Base-by-base conservation (phyloP, 2,113 vertebrate genomes). In the Pseudolaguvia tuberculata region DNA sequence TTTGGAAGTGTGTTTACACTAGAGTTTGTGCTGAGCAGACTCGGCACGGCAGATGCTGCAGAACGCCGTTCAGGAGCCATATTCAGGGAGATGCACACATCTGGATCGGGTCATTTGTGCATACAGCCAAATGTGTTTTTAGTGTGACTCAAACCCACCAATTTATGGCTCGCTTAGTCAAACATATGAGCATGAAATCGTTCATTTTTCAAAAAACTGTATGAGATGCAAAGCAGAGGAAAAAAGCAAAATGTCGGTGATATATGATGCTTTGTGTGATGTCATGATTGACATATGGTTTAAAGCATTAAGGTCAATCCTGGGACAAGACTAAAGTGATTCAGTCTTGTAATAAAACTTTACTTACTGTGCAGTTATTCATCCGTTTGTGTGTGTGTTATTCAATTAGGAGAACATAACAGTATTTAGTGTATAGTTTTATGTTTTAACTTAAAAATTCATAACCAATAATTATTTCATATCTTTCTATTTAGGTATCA, bases 81-180 rank as follows among this genome's bases (percentile, higher is more conserved):
- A 74, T 73, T 70, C 77, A 70, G 68, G 68, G 68, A 57, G 63
- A 66, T 35, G 13, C 20, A 31, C 74, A 82, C 80, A 82, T 82
- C 81, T 82, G 81, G 78, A 78, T 39, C 78, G 17, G 72, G 78
- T 77, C 78, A 71, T 56, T 55, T 39, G 29, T 53, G 57, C 67
- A 39, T 67, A 65, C 86, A 92, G 91, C 92, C 85, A 39, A 15
- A 69, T 83, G 83, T 68, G 77, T 81, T 85, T 86, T 85, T 76
- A 83, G 58, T 56, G 81, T 81, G 85, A 80, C 75, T 79, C 76
- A 79, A 61, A 75, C 48, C 71, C 58, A 74, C 65, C 66, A 75
- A 83, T 78, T 83, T 75, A 83, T 73, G 31, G 25, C 52, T 27
- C 20, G 12, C 62, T 55, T 78, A 78, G 69, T 53, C 72, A 76